phyloP scores from a whole-genome alignment of 2,888 invertebrate species.

The Limnephilus rhombicus region DNA sequence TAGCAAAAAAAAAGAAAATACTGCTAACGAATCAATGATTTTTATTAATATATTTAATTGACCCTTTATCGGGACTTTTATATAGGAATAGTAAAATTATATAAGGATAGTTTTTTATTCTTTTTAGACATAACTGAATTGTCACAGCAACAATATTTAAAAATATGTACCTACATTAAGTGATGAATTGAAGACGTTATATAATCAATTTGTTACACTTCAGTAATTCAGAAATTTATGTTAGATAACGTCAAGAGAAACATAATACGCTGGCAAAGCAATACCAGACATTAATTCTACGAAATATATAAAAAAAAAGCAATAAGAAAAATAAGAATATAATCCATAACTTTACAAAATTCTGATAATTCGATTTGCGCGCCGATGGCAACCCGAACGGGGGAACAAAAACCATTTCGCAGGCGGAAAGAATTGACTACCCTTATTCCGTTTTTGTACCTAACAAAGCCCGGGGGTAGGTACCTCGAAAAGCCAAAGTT shows the following conservation, averaged over 20 bases:
- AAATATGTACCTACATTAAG: no score
- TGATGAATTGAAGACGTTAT: no score
- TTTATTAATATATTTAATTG: no score
- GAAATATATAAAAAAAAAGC: neutral
- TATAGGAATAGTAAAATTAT: no score
- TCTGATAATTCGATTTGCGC: neutral
- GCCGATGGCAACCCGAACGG: neutral
- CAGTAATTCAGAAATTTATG: neutral
- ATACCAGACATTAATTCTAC: neutral
- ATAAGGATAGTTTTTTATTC: no score
- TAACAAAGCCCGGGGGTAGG: neutral
- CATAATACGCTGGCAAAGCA: neutral
- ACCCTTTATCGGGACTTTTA: no score
- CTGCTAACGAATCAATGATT: no score
- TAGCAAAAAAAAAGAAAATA: no score
- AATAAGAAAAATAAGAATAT: neutral
- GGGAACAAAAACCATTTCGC: neutral
- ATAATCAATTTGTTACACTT: neutral
- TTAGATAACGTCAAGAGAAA: neutral
- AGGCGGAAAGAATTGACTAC: neutral
- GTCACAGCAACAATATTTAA: no score
- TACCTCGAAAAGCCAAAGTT: neutral
- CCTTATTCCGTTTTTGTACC: neutral
- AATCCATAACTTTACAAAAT: neutral
- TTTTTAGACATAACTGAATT: no score